Conservation (phyloP, 1,140 invertebrate genomes). For the Hetaerina americana region DNA sequence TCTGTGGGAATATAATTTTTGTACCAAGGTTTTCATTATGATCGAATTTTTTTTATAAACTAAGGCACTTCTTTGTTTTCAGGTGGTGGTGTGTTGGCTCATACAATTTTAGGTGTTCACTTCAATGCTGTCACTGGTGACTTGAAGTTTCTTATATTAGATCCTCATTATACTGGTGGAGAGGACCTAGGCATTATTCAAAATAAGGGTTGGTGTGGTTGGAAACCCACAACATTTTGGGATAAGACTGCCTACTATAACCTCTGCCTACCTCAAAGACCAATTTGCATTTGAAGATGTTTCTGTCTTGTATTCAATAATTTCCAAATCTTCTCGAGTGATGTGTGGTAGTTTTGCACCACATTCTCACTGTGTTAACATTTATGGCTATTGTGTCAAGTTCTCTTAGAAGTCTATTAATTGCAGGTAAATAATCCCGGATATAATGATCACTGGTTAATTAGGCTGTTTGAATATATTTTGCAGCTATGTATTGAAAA, state of each 20-base stretch:
- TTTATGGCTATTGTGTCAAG: too few relatives aligned
- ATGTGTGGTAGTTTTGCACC: too few relatives aligned
- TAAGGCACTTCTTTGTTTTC: constrained; percentile 20
- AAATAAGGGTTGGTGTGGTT: constrained; percentile 84
- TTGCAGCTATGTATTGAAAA: too few relatives aligned
- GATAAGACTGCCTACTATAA: constrained; percentile 87
- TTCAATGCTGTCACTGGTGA: constrained; percentile 65
- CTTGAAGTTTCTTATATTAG: constrained; percentile 81
- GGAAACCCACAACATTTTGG: constrained; percentile 88
- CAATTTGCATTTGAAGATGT: constrained; percentile 37
- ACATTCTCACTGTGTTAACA: too few relatives aligned
- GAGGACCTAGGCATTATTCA: constrained; percentile 57
- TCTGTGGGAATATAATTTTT: too few relatives aligned
- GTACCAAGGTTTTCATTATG: background rate
- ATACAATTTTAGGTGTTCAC: constrained; percentile 92
- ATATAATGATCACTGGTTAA: too few relatives aligned
- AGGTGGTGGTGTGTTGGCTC: constrained; percentile 94
- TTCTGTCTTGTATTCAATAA: too few relatives aligned
- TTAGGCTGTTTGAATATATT: too few relatives aligned
- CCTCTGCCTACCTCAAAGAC: constrained; percentile 76
- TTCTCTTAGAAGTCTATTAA: too few relatives aligned
- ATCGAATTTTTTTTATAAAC: background rate
- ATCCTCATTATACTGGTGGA: constrained; percentile 91
- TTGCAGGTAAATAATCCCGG: too few relatives aligned
- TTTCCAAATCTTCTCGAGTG: too few relatives aligned